phyloP scores from a whole-genome alignment of 2,888 invertebrate genomes.

The Thyatira batis region DNA sequence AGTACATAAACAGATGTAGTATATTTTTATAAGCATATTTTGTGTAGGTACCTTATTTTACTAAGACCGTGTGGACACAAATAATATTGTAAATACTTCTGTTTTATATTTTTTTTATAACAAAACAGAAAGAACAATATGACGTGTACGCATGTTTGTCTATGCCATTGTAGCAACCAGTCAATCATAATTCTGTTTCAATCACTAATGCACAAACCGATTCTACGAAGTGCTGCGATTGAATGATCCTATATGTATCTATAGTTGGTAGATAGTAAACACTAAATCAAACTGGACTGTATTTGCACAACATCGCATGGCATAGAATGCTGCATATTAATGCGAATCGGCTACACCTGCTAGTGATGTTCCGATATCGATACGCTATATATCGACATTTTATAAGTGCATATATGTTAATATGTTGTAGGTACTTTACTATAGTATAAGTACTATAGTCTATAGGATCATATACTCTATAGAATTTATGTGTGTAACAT shows the following conservation, averaged over 20 bases:
- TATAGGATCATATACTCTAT: too few species aligned
- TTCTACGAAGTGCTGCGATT: background rate
- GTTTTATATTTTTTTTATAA: too few species aligned
- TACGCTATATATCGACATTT: background rate
- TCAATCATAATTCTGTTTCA: background rate
- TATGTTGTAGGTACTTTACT: background rate
- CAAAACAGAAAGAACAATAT: too few species aligned
- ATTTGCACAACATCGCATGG: slow-evolving; percentile 51
- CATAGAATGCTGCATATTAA: slow-evolving; percentile 51
- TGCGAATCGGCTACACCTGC: slow-evolving; percentile 25
- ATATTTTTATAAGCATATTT: too few species aligned
- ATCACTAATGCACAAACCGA: slow-evolving; percentile 2
- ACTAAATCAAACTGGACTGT: slow-evolving; percentile 52
- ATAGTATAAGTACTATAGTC: background rate
- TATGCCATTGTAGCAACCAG: background rate
- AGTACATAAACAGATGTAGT: too few species aligned
- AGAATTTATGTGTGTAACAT: too few species aligned
- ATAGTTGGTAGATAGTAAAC: slow-evolving; percentile 27
- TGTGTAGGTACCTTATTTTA: too few species aligned
- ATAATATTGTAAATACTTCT: too few species aligned
- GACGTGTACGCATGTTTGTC: background rate
- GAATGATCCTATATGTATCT: background rate
- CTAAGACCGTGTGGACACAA: too few species aligned
- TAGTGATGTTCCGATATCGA: background rate
- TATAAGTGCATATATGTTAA: background rate